Conservation (phyloP, 2,113 vertebrate species). For the Origma solitaria region DNA sequence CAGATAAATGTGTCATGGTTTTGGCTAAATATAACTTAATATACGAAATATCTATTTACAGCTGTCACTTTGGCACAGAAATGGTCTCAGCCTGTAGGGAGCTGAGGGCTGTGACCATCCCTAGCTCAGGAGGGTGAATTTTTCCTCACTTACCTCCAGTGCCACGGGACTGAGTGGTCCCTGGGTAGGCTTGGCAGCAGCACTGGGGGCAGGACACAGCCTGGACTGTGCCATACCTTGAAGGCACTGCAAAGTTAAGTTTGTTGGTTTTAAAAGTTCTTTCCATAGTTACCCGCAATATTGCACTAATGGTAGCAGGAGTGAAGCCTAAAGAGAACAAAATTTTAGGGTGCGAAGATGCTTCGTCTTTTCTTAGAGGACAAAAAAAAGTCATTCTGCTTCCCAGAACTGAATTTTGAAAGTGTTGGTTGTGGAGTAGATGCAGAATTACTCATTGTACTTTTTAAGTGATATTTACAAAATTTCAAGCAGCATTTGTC, state of each 20-base stretch:
- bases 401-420: not conserved
- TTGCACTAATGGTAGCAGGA: not conserved
- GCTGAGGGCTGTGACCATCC: not conserved
- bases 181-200: not conserved
- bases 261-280: not conserved
- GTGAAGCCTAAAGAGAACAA: not conserved
- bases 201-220: not conserved
- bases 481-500: conserved; percentile 52
- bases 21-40: not conserved
- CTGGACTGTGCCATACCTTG: fast-evolving
- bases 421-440: not conserved
- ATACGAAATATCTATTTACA: not conserved
- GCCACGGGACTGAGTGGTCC: not conserved
- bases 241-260: not conserved
- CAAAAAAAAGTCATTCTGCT: not conserved
- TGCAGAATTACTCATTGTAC: not conserved
- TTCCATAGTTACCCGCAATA: not conserved
- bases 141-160: not conserved
- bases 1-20: not conserved
- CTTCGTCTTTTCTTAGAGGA: not conserved
- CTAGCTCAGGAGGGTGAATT: not conserved
- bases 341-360: not conserved
- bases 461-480: conserved; percentile 58
- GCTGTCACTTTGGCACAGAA: not conserved
- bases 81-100: not conserved